Base-by-base conservation (phyloP, 2,113 vertebrate species). In the Siniperca knerii region DNA sequence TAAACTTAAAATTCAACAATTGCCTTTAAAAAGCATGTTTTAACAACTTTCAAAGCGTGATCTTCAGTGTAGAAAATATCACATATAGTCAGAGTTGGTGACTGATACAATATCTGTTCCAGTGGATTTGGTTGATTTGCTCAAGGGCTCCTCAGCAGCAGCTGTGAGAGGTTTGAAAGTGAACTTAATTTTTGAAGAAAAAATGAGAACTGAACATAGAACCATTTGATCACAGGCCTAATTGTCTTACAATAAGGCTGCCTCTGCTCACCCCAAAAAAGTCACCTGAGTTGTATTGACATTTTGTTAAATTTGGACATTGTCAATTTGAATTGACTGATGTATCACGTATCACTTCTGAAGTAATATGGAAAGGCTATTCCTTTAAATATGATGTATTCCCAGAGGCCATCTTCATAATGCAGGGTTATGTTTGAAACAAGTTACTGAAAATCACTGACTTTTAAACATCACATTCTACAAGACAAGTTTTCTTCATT, bases 401-500 rank as follows among this genome's bases (percentile, higher is more conserved):
- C 0, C 8, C 29, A 46, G 23, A 75, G 23, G 29, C 12, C 48
- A n/a, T 54, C 42, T 80, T 46, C 12, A 29, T 65, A 67, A 61
- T 54, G 4, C n/a, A 42, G 57, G 15, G 25, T 40, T 66, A 75
- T 40, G 44, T 61, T 52, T 60, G 35, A 62, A 64, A 75, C 18
- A 72, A 29, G 61, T 67, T 60, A 37, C 21, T 50, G 55, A 50
- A 52, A 65, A 35, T 8, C 37, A 75, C 42, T 58, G 44, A 20
- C 15, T 73, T 57, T 57, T n/a, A 66, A 40, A 75, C 61, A 55
- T 18, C 61, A 68, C 71, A 75, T 75, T 52, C 37, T 12, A 68
- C 35, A 37, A 55, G 21, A 58, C 42, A 33, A 1, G 12, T 37
- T 77, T 75, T 50, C 35, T 40, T 57, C 48, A 50, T 54, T 76